phyloP scores from a whole-genome alignment of 2,888 invertebrate genomes.

The Argyra leucocephala region DNA sequence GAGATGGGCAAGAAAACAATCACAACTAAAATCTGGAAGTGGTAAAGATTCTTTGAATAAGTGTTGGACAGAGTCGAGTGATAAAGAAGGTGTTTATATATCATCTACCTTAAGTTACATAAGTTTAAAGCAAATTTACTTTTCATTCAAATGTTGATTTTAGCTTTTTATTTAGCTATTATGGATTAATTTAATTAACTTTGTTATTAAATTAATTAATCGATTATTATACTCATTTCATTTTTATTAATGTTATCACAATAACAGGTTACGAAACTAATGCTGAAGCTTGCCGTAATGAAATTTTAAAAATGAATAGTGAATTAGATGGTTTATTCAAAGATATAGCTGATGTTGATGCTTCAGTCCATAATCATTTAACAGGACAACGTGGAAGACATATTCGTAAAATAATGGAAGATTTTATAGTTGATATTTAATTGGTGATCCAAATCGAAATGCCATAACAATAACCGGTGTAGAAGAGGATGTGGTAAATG shows the following conservation, averaged over 20 bases:
- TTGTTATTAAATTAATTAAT: no score
- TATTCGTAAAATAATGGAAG: constrained; percentile 83
- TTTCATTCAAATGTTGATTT: no score
- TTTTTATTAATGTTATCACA: constrained; percentile 75
- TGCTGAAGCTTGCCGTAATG: constrained; percentile 75
- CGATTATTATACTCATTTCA: no score
- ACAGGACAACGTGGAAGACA: constrained; percentile 84
- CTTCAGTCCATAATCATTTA: constrained; percentile 79
- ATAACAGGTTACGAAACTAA: constrained; percentile 90
- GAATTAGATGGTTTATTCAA: constrained; percentile 70
- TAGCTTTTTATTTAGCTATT: no score
- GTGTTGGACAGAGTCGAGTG: no score
- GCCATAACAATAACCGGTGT: constrained; percentile 77
- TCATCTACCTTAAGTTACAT: no score
- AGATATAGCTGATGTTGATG: constrained; percentile 74
- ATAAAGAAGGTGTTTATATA: no score
- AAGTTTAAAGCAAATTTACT: no score
- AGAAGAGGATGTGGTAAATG: constrained; percentile 79
- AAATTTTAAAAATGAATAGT: constrained; percentile 84
- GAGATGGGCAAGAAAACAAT: no score
- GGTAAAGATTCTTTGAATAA: no score
- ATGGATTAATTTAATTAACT: no score
- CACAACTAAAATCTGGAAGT: no score
- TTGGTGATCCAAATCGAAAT: constrained; percentile 75
- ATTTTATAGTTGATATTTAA: constrained; percentile 86